phyloP scores from a whole-genome alignment of 1,140 invertebrate genomes.

The Drosophila kanapiae region DNA sequence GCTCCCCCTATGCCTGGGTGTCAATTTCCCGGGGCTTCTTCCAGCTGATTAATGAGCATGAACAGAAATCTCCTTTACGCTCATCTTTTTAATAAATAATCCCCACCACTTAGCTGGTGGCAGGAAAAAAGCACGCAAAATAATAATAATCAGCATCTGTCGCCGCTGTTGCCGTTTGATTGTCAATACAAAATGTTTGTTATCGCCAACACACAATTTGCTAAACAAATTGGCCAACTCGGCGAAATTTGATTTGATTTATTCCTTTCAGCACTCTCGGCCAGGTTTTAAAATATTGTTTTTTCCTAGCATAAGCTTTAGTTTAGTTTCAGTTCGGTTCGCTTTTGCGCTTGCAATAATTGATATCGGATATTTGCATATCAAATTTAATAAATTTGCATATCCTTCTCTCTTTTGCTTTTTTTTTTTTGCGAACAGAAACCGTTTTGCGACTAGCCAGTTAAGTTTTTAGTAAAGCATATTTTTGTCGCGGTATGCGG shows the following conservation, averaged over 20 bases:
- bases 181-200: conserved; percentile 63
- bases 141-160: conserved; percentile 41
- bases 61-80: conserved; percentile 28
- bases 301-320: conserved; percentile 47
- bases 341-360: conserved; percentile 58
- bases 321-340: conserved; percentile 44
- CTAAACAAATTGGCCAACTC: conserved; percentile 64
- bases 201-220: conserved; percentile 66
- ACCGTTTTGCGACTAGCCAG: conserved; percentile 49
- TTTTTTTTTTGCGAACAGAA: conserved; percentile 25
- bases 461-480: conserved; percentile 25
- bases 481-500: conserved; percentile 62
- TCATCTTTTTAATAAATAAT: conserved; percentile 57
- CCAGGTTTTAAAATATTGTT: conserved; percentile 57
- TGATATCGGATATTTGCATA: conserved; percentile 76
- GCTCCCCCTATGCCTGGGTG: conserved; percentile 13
- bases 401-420: conserved; percentile 17
- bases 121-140: neutral
- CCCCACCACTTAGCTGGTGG: conserved; percentile 29
- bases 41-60: conserved; percentile 37
- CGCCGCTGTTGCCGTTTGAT: conserved; percentile 48
- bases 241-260: conserved; percentile 75
- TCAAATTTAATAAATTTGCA: conserved; percentile 72
- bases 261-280: conserved; percentile 57
- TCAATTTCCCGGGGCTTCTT: conserved; percentile 44